Conservation (phyloP, 2,888 invertebrate genomes). For the Trichogramma dendrolimi region DNA sequence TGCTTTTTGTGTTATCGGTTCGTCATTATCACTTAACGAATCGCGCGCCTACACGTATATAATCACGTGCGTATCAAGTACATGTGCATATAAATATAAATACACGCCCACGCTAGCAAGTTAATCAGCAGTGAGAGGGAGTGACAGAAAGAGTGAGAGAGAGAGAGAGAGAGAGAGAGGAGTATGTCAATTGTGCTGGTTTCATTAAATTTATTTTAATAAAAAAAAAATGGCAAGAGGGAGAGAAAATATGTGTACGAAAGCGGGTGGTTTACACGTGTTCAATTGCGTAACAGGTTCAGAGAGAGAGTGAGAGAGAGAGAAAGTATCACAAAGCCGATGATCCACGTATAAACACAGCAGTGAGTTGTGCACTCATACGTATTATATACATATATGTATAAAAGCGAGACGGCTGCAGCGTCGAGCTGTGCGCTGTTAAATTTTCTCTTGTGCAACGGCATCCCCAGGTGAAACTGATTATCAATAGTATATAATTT, state of each 20-base stretch:
- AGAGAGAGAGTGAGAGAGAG: too few relatives aligned
- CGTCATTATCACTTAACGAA: slow-evolving; percentile 49
- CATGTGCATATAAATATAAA: too few relatives aligned
- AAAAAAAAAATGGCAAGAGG: slow-evolving; percentile 17
- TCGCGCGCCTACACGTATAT: slow-evolving; percentile 27
- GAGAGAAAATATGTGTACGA: background rate
- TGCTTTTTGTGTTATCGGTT: slow-evolving; percentile 45
- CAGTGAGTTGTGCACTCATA: too few relatives aligned
- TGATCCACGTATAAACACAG: slow-evolving; percentile 4
- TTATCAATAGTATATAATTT: too few relatives aligned
- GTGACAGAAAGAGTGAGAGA: background rate
- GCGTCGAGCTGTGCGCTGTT: slow-evolving; percentile 4
- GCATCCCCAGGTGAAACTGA: too few relatives aligned
- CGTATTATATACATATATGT: too few relatives aligned
- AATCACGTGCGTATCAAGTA: background rate
- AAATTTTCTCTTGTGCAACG: slow-evolving; percentile 27
- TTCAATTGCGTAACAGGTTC: slow-evolving; percentile 23
- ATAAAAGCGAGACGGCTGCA: too few relatives aligned
- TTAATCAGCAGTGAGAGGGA: too few relatives aligned
- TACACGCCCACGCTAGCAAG: too few relatives aligned
- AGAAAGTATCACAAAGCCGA: slow-evolving; percentile 13
- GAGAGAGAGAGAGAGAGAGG: slow-evolving; percentile 19
- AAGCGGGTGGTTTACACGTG: slow-evolving; percentile 10
- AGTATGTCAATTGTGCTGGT: slow-evolving; percentile 19
- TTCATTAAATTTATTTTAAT: slow-evolving; percentile 31